A percentile compares a stretch with the other conserved stretches of the same genome.
Evolutionary conservation across 2,888 invertebrate genomes (phyloP).

Genomic region (Periphyllus acericola): DNA sequence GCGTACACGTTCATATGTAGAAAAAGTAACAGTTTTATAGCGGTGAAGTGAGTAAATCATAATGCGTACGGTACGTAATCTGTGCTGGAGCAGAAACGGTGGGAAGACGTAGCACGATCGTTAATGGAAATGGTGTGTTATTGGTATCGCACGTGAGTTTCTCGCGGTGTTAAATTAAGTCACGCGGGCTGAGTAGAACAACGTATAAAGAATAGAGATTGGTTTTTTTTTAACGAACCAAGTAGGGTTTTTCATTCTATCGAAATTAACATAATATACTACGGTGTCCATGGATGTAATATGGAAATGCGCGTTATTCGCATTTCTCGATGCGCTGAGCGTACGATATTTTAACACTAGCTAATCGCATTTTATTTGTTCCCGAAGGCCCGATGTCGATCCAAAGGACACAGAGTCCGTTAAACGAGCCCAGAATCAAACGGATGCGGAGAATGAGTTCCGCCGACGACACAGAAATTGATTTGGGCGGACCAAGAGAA

Average conservation of each 20-base stretch:
- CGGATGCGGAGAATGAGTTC: constrained; percentile 71
- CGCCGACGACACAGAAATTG: constrained; percentile 70
- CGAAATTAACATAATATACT: no score
- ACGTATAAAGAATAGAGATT: no score
- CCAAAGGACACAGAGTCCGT: constrained; percentile 68
- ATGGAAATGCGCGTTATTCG: no score
- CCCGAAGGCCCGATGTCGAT: constrained; percentile 67
- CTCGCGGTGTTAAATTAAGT: constrained; percentile 7
- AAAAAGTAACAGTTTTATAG: no score
- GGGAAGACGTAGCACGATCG: not conserved
- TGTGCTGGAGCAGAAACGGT: no score
- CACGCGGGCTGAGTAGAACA: not conserved
- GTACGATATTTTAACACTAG: not conserved
- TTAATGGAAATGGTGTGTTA: constrained; percentile 24
- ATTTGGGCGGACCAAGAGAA: constrained; percentile 66
- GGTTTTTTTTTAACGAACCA: no score
- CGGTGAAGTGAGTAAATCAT: no score
- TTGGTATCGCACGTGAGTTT: not conserved
- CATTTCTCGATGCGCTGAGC: no score
- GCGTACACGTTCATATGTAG: no score
- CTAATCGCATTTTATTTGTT: not conserved
- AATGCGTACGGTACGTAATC: no score
- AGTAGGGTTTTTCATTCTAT: no score
- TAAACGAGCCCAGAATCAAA: constrained; percentile 70
- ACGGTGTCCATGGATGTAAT: no score